Percentiles rank a stretch among this genome's conserved stretches.
Conservation (phyloP, 2,888 invertebrate genomes). For the Machimus rusticus region DNA sequence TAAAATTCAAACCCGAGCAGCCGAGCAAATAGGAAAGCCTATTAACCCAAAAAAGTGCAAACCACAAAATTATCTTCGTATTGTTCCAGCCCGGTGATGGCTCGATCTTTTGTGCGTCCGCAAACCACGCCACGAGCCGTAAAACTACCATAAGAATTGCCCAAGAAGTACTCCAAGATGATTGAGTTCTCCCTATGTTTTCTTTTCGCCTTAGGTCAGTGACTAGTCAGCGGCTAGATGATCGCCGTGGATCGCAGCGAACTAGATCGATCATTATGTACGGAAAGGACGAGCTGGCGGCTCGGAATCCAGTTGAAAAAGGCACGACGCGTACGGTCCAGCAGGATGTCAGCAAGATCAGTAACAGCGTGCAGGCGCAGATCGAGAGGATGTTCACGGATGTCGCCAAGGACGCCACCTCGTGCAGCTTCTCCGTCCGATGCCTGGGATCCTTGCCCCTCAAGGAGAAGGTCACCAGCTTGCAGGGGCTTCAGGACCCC, state of each 20-base stretch:
- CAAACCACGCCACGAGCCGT: background rate
- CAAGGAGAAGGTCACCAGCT: slow-evolving; percentile 80
- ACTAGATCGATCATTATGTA: slow-evolving; percentile 63
- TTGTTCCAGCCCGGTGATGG: background rate
- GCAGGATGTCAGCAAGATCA: slow-evolving; percentile 61
- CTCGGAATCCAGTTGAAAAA: slow-evolving; percentile 37
- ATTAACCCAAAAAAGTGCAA: slow-evolving; percentile 43
- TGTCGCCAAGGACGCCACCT: slow-evolving; percentile 71
- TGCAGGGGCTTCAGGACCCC: slow-evolving; percentile 83
- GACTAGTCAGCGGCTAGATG: slow-evolving; percentile 60
- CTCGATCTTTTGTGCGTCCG: background rate
- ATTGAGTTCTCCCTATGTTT: background rate
- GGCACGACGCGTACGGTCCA: background rate
- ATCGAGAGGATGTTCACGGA: slow-evolving; percentile 87
- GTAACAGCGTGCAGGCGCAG: slow-evolving; percentile 82
- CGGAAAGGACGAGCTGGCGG: slow-evolving; percentile 61
- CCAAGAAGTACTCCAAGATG: background rate
- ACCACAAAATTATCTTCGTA: background rate
- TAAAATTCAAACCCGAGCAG: slow-evolving; percentile 9
- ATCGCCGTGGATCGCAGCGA: slow-evolving; percentile 61
- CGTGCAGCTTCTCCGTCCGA: slow-evolving; percentile 75
- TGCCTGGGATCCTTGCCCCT: slow-evolving; percentile 84
- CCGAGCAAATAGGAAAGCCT: slow-evolving; percentile 42
- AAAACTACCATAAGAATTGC: background rate
- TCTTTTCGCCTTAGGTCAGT: slow-evolving; percentile 55